phyloP scores from a whole-genome alignment of 2,888 invertebrate genomes.

The Megaustenia siamemsis region DNA sequence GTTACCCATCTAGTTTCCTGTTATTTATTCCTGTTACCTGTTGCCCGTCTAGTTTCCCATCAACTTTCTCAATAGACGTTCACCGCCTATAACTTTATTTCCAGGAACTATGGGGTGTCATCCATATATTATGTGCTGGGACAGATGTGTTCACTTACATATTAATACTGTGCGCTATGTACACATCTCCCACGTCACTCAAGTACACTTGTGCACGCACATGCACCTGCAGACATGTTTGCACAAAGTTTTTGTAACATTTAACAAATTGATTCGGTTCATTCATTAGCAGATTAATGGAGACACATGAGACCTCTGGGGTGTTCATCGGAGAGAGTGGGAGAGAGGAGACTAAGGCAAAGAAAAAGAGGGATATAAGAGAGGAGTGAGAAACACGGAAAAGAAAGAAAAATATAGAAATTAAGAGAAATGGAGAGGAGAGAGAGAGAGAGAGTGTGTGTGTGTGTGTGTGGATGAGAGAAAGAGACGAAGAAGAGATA shows the following conservation, averaged over 20 bases:
- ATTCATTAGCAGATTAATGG: constrained; percentile 26
- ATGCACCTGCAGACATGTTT: not conserved
- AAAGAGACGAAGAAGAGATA: not conserved
- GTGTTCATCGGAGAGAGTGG: not conserved
- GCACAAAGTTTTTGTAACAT: not conserved
- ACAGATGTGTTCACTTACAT: constrained; percentile 6
- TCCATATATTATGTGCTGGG: not conserved
- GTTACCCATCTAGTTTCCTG: too few species aligned
- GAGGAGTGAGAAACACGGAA: too few species aligned
- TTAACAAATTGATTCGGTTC: constrained; percentile 5
- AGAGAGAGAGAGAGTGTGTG: too few species aligned
- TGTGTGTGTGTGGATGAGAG: too few species aligned
- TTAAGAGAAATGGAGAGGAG: too few species aligned
- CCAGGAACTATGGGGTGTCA: not conserved
- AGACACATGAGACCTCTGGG: not conserved
- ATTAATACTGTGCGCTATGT: not conserved
- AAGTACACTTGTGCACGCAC: constrained; percentile 1
- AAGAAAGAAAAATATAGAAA: too few species aligned
- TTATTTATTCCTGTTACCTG: too few species aligned
- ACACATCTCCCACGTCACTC: not conserved
- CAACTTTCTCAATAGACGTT: too few species aligned
- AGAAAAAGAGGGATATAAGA: not conserved
- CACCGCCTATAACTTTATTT: too few species aligned
- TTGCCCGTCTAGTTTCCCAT: too few species aligned
- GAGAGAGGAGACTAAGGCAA: too few species aligned